Conservation (phyloP, 2,113 vertebrate genomes). For the Bambusicola thoracicus region DNA sequence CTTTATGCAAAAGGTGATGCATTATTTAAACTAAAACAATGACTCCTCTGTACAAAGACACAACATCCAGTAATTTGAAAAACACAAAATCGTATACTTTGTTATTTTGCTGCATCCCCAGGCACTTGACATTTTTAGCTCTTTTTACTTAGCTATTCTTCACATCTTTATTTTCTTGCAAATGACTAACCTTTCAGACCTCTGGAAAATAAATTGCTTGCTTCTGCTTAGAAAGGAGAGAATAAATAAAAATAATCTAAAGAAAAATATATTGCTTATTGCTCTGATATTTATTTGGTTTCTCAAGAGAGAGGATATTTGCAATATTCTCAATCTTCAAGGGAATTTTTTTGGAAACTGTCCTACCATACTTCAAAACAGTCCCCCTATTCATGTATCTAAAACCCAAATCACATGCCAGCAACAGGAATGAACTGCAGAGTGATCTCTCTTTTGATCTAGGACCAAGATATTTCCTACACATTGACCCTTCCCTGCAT, state of each 20-base stretch:
- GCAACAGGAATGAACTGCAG: neutral
- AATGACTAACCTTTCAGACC: conserved; percentile 18
- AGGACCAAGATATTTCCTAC: neutral
- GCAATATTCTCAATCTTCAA: neutral
- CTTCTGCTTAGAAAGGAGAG: neutral
- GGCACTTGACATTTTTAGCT: neutral
- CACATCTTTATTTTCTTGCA: neutral
- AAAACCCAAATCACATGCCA: neutral
- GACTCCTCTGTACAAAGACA: neutral
- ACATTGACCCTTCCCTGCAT: neutral
- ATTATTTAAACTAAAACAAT: neutral
- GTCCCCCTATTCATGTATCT: fast-evolving
- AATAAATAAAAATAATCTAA: neutral
- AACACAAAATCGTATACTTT: neutral
- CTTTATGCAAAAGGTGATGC: neutral
- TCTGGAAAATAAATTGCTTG: conserved; percentile 16
- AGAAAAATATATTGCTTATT: neutral
- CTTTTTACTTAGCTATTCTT: neutral
- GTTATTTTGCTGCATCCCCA: neutral
- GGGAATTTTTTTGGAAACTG: neutral
- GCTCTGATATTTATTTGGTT: neutral
- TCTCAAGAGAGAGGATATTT: neutral
- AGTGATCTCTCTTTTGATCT: neutral
- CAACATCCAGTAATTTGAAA: neutral
- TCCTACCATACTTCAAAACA: neutral